Evolutionary conservation across 2,888 invertebrate genomes (phyloP), one percentile per base, ranked within the genome.

Genomic region (Meiosimyza platycephala): DNA sequence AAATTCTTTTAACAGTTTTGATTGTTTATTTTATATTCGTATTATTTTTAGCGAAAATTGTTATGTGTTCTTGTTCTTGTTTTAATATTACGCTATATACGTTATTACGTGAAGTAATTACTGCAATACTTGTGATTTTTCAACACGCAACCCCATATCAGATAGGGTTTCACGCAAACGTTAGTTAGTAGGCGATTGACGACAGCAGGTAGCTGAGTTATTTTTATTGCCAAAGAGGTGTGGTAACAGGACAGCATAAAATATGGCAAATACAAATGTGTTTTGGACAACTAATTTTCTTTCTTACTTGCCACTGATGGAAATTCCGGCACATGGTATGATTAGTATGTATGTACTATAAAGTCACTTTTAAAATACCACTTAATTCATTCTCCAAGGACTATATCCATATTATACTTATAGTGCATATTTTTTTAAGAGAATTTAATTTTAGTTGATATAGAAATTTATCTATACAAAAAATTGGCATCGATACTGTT

Each of bases 121-220:
- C 48, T 63, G 47, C 48, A 18, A 48, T 47, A 18, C 28, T 66
- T 66, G 40, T 52, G 65, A 22, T 52, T 52, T 51, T 33, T 54
- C 40, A 66, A 40, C 51, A 65, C 18, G 50, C 66, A 16, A 65
- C 40, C 52, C 7, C 40, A 2, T 9, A 40, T 40, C 40, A 40
- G 40, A 40, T 40, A 40, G 40, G 40, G 40, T 40, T 40, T 40
- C 40, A 40, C 79, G 82, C 79, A 15, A 51, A 50, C 52, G 50
- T 48, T 18, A 77, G 50, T 48, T 18, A 77, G 79, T 78, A 75
- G 62, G 18, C 59, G 59, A 13, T 59, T 82, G 80, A 81, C 82
- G 82, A 78, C 82, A 78, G 75, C 80, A 82, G 81, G 82, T 80
- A 81, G 81, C 82, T 9, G 54, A 40, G 40, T 33, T 50, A 66